Percentiles rank a stretch among this genome's conserved stretches.
phyloP scores from a whole-genome alignment of 2,888 invertebrate species.

The Eupithecia pulchellata region DNA sequence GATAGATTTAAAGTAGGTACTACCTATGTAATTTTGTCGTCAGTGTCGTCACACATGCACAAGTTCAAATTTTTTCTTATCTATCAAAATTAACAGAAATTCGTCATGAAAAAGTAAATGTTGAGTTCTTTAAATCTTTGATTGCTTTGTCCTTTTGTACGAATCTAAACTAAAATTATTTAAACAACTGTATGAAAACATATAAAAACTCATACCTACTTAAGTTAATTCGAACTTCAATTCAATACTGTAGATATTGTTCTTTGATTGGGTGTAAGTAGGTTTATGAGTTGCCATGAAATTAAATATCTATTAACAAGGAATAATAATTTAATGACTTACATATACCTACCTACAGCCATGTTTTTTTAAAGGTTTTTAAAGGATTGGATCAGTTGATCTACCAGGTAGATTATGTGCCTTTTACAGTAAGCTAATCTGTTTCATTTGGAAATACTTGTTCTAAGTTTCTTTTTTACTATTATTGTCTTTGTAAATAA shows the following conservation, averaged over 20 bases:
- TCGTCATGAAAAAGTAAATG: conserved; percentile 59
- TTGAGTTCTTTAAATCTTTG: too few species aligned
- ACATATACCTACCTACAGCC: too few species aligned
- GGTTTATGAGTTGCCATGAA: not conserved
- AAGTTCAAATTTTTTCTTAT: conserved; percentile 30
- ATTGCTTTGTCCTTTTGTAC: conserved; percentile 3
- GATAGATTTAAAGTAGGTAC: too few species aligned
- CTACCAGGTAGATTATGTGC: too few species aligned
- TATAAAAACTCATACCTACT: too few species aligned
- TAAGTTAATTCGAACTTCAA: not conserved
- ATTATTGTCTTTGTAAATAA: too few species aligned
- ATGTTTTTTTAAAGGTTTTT: too few species aligned
- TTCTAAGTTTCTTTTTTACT: too few species aligned
- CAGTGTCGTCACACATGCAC: not conserved
- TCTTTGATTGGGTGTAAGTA: not conserved
- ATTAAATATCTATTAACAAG: not conserved
- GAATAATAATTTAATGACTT: not conserved
- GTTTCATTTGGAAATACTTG: too few species aligned
- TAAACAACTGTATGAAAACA: conserved; percentile 21
- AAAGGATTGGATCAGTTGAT: too few species aligned
- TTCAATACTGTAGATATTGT: not conserved
- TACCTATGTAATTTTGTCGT: too few species aligned
- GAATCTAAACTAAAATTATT: conserved; percentile 14
- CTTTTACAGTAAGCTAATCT: too few species aligned
- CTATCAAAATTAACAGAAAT: conserved; percentile 65